phyloP scores from a whole-genome alignment of 2,888 invertebrate species.

The Campaea margaritaria region DNA sequence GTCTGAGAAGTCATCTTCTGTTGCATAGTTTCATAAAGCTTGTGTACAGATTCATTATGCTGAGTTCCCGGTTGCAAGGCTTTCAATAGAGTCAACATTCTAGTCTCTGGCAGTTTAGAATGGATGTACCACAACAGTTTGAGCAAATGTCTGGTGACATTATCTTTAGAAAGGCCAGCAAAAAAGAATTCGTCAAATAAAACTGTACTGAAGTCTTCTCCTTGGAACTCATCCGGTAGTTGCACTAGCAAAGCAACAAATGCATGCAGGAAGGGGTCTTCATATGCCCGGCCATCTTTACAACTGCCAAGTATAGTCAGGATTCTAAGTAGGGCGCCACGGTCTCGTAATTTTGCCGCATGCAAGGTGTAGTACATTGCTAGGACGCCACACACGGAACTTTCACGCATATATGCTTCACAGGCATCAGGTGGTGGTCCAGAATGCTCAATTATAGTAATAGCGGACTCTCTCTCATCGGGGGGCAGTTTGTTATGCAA shows the following conservation, averaged over 20 bases:
- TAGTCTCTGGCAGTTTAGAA: constrained; percentile 91
- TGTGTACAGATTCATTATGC: constrained; percentile 94
- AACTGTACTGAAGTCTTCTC: constrained; percentile 97
- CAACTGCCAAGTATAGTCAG: constrained; percentile 96
- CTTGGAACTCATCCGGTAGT: constrained; percentile 96
- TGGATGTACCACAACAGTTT: constrained; percentile 96
- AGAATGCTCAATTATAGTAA: constrained; percentile 97
- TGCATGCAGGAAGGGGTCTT: constrained; percentile 97
- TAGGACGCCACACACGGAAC: constrained; percentile 95
- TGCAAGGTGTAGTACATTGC: constrained; percentile 98
- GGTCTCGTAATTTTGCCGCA: constrained; percentile 92
- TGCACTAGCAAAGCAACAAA: constrained; percentile 94
- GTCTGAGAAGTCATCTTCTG: constrained; percentile 91
- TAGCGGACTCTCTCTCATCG: constrained; percentile 96
- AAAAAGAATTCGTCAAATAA: constrained; percentile 98
- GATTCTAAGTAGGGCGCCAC: constrained; percentile 92
- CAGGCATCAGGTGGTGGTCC: constrained; percentile 97
- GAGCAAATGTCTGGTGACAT: constrained; percentile 95
- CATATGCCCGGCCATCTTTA: constrained; percentile 96
- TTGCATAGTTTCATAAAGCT: constrained; percentile 90
- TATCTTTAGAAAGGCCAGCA: constrained; percentile 94
- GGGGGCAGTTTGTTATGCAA: constrained; percentile 94
- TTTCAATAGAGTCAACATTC: constrained; percentile 93
- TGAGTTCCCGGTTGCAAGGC: constrained; percentile 90
- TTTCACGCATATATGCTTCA: constrained; percentile 96